Evolutionary conservation across 2,113 vertebrate species (phyloP), one percentile per base, ranked within the genome.

Genomic region (Lepisosteus oculatus): DNA sequence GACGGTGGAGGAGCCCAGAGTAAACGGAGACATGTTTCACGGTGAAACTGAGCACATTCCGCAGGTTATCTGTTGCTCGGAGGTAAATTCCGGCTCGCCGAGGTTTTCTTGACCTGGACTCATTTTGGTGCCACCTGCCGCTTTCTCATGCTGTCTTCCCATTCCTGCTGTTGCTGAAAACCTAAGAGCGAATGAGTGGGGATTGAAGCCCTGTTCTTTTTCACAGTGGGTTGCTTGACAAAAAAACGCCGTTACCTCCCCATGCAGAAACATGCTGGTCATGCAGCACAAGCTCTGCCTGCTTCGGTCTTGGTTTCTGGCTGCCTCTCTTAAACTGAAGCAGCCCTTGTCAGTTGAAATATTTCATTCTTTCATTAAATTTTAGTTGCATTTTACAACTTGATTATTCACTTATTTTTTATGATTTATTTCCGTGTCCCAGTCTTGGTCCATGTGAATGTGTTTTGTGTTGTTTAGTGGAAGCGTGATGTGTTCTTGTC

Each of bases 1-100:
- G 1, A 80, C 86, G 66, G 90, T 90, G 43, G 88, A 93, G 76
- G 87, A 86, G 72, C 92, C 93, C 55, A 93, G 77, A 90, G 79
- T 99, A 84, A 99, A 99, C 66, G 97, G 97, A 86, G 95, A 96
- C 81, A 83, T 92, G 74, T 91, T 91, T 77, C 89, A 89, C 83
- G 83, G 87, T 80, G 96, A 96, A 86, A 86, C 87, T 81, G 96
- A 98, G 83, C 89, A 86, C 72, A 89, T 92, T 79, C 89, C 95
- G 80, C 92, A 98, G 89, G 94, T 99, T 95, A 97, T 99, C 92
- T 98, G 96, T 97, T 99, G 94, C 91, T 97, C 96, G 81, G 96
- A 99, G 97, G 97, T 99, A 99, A 99, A 95, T 95, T 82, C 86
- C 91, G 87, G 83, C 83, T 85, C 77, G 80, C 70, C 80, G 83